Percentiles rank a stretch among this genome's conserved stretches.
Evolutionary conservation across 2,797 vertebrate genomes (phyloP).

Genomic region (Acanthornis magna): DNA sequence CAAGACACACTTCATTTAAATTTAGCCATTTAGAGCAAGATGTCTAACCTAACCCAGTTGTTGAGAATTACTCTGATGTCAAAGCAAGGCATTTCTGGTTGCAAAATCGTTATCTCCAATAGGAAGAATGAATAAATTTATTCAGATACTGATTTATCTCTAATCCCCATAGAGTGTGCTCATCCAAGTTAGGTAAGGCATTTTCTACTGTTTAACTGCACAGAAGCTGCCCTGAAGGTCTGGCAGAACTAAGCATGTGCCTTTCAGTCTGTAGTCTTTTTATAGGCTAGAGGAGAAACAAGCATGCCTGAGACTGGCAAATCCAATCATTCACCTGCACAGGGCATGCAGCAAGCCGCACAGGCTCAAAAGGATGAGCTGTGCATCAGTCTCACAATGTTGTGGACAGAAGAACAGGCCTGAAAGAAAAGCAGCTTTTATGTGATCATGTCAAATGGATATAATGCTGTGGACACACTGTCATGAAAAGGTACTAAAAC

Average conservation of each 20-base stretch:
- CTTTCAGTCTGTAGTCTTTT: neutral
- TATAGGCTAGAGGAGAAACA: neutral
- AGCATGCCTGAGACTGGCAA: neutral
- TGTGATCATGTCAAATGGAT: neutral
- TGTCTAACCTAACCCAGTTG: neutral
- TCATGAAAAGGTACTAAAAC: neutral
- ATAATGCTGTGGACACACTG: neutral
- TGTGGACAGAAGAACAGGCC: neutral
- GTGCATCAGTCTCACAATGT: neutral
- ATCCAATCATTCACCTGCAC: neutral
- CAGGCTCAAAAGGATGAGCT: neutral
- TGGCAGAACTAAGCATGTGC: neutral
- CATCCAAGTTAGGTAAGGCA: neutral
- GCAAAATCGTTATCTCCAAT: neutral
- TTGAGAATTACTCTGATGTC: neutral
- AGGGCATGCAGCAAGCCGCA: neutral
- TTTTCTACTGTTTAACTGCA: neutral
- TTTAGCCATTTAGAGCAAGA: neutral
- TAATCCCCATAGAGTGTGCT: neutral
- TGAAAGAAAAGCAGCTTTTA: neutral
- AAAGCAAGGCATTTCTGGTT: neutral
- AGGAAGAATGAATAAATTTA: neutral
- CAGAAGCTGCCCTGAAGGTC: neutral
- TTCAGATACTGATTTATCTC: neutral
- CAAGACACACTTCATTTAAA: neutral